Base-by-base conservation (phyloP, 2,797 vertebrate species). In the Acridotheres tristis region DNA sequence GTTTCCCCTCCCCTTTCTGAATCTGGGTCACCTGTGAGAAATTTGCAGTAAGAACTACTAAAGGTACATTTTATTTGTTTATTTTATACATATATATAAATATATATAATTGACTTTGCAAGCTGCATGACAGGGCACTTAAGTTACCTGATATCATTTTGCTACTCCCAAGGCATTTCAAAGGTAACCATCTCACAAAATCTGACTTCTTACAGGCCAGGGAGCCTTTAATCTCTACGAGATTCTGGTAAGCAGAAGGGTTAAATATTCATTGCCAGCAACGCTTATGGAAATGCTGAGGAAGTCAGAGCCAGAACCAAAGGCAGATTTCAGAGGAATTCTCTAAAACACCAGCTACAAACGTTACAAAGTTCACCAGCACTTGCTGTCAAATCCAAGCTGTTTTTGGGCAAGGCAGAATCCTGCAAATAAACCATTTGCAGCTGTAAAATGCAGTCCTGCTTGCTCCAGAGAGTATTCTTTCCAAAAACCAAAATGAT, bases 311-410 rank as follows among this genome's bases (percentile, higher is more conserved):
- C 57, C 59, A 82, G 61, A 43, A 93, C 88, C 71, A 93, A 93
- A 87, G 58, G 32, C 77, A 90, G 71, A 80, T 95, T 96, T 92
- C 84, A 85, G 75, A 80, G 57, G 84, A 92, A 90, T 77, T 71
- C 71, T 92, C 67, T 71, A 85, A 79, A 91, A 90, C 58, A 90
- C 81, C 86, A 74, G 53, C 88, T 79, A 90, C 57, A 90, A 91
- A 77, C 1, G 0, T 57, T 82, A 73, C 53, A 55, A 84, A 93
- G 93, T 91, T 94, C 85, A 90, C 80, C 67, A 90, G 71, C 67
- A 68, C 83, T 95, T 90, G 71, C 93, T 90, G 90, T 96, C 91
- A 84, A 85, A 91, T 51, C 77, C 74, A 94, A 63, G 75, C 67
- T 90, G 83, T 57, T 88, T 94, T 96, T 71, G 86, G 65, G 75